Conservation (phyloP, 2,888 invertebrate species). For the Girardia tigrina region DNA sequence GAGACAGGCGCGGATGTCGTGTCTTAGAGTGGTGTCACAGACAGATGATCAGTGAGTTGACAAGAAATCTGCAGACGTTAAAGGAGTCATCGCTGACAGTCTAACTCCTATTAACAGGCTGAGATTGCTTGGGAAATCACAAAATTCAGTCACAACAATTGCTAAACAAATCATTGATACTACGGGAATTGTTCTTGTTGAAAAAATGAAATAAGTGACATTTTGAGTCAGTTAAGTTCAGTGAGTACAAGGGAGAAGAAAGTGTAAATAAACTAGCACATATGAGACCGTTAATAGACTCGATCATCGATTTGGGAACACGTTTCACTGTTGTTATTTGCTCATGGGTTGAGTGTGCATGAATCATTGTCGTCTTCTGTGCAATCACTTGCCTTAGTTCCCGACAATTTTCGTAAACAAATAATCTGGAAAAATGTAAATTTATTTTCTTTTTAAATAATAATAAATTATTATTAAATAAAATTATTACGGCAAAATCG, state of each 20-base stretch:
- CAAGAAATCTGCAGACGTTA: background rate
- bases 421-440: too few species aligned
- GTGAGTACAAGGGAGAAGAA: slow-evolving; percentile 14
- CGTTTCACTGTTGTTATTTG: slow-evolving; percentile 16
- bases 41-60: too few species aligned
- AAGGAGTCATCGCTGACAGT: background rate
- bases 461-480: too few species aligned
- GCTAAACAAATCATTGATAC: background rate
- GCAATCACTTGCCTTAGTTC: too few species aligned
- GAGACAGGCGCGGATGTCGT: too few species aligned
- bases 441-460: too few species aligned
- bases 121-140: slow-evolving; percentile 1
- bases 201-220: slow-evolving; percentile 16
- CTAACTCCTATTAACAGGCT: slow-evolving; percentile 5
- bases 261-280: slow-evolving; percentile 10
- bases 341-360: background rate
- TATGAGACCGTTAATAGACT: background rate
- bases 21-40: too few species aligned
- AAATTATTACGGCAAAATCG: too few species aligned
- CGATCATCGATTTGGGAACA: slow-evolving; percentile 20
- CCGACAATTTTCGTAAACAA: too few species aligned
- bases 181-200: background rate
- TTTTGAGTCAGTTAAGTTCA: background rate
- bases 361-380: background rate
- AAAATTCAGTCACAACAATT: background rate